These are phyloP conservation scores for Drosophila tsacasi DNA, from an alignment of 1,140 invertebrate genomes.

Conservation along the genomic window DNA sequence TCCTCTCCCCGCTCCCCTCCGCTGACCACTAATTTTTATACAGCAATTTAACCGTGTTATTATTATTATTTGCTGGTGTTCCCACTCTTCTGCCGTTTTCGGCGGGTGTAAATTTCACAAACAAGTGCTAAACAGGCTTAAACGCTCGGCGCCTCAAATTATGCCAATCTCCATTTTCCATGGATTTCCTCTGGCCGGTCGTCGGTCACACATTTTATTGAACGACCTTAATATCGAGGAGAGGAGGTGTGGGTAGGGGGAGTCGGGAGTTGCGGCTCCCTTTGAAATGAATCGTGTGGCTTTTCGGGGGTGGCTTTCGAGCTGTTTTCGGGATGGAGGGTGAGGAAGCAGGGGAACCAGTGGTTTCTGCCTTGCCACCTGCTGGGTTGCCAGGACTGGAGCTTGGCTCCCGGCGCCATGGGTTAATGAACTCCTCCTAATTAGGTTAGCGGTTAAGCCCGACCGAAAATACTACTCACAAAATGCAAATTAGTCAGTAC, in stretches of 20 bases:
- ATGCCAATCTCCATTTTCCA: conserved; percentile 53
- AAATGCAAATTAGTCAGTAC: conserved; percentile 45
- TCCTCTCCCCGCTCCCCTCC: neutral
- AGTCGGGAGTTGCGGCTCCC: conserved; percentile 39
- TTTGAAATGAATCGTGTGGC: conserved; percentile 60
- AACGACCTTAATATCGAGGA: conserved; percentile 28
- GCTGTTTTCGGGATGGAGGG: conserved; percentile 8
- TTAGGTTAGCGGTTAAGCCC: conserved; percentile 42
- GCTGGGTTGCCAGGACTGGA: conserved; percentile 53
- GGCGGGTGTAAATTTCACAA: conserved; percentile 55
- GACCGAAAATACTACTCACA: conserved; percentile 26
- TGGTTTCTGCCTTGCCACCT: conserved; percentile 41
- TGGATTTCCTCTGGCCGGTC: conserved; percentile 33
- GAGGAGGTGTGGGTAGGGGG: conserved; percentile 7
- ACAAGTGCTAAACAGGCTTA: conserved; percentile 63
- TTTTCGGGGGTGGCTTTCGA: conserved; percentile 29
- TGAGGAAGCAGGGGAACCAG: conserved; percentile 1
- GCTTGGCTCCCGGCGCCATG: neutral
- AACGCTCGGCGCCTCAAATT: conserved; percentile 55
- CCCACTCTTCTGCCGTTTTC: conserved; percentile 4
- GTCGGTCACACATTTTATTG: conserved; percentile 54
- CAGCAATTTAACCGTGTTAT: conserved; percentile 55
- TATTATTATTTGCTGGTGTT: conserved; percentile 22
- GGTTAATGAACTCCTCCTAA: conserved; percentile 63
- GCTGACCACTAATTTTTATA: conserved; percentile 67